Conservation (phyloP, 2,113 vertebrate genomes). For the Anseranas semipalmata region DNA sequence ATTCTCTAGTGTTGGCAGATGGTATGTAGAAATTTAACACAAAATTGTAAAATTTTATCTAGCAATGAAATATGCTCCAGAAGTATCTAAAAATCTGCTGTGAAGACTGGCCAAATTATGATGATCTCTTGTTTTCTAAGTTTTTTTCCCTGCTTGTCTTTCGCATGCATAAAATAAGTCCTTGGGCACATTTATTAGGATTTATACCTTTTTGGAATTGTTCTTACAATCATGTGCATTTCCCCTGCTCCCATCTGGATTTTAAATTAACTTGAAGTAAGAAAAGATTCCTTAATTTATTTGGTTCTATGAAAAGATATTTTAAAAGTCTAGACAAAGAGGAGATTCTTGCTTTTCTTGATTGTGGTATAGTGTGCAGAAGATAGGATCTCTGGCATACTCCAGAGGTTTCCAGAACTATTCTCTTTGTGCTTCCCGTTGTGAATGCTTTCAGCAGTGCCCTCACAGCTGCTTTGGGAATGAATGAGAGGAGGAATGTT, state of each 20-base stretch:
- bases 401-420: neutral
- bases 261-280: neutral
- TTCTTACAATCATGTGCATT: neutral
- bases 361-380: neutral
- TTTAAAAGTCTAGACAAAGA: neutral
- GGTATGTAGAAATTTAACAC: neutral
- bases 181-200: neutral
- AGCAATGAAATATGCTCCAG: neutral
- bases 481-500: neutral
- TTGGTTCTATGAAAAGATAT: neutral
- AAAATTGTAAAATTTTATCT: neutral
- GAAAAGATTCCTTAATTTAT: neutral
- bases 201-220: neutral
- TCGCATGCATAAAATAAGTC: neutral
- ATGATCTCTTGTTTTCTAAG: neutral
- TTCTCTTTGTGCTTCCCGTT: neutral
- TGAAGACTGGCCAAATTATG: neutral
- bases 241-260: neutral
- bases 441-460: neutral
- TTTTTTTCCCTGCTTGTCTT: neutral
- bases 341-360: neutral
- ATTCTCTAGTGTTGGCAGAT: neutral
- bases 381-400: neutral
- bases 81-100: neutral
- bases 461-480: neutral